Evolutionary conservation across 2,113 vertebrate species (phyloP).

Genomic region (Coracopsis vasa): DNA sequence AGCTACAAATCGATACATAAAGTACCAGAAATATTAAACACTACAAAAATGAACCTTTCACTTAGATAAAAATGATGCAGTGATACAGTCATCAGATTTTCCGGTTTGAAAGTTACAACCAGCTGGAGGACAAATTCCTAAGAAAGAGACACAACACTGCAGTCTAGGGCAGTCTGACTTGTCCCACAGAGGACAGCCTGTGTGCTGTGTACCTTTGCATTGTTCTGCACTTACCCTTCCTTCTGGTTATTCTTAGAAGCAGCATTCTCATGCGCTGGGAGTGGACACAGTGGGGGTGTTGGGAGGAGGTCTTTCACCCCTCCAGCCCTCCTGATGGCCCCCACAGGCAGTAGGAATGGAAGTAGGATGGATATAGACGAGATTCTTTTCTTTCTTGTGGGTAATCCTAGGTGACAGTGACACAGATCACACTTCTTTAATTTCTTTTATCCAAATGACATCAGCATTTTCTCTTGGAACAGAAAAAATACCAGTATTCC

Average conservation of each 20-base stretch:
- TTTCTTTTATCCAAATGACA: background rate
- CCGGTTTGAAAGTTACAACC: background rate
- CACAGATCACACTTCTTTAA: background rate
- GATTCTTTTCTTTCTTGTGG: background rate
- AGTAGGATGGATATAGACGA: rapidly evolving
- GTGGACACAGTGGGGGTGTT: background rate
- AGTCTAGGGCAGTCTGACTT: background rate
- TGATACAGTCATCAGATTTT: slow-evolving; percentile 30
- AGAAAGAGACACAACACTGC: background rate
- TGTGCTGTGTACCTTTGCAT: rapidly evolving
- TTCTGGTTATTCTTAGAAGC: background rate
- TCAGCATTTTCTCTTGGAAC: background rate
- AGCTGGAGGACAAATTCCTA: slow-evolving; percentile 6
- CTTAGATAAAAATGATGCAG: background rate
- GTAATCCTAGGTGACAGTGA: background rate
- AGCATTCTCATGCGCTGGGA: background rate
- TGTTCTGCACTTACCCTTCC: background rate
- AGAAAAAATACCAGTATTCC: background rate
- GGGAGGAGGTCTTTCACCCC: rapidly evolving
- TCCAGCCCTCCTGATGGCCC: background rate
- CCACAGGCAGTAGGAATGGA: background rate
- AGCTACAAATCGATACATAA: slow-evolving; percentile 53
- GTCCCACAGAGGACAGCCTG: background rate
- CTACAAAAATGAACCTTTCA: background rate
- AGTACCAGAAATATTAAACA: slow-evolving; percentile 47